Evolutionary conservation across 2,888 invertebrate genomes (phyloP).

Genomic region (Napeogenes sylphis): DNA sequence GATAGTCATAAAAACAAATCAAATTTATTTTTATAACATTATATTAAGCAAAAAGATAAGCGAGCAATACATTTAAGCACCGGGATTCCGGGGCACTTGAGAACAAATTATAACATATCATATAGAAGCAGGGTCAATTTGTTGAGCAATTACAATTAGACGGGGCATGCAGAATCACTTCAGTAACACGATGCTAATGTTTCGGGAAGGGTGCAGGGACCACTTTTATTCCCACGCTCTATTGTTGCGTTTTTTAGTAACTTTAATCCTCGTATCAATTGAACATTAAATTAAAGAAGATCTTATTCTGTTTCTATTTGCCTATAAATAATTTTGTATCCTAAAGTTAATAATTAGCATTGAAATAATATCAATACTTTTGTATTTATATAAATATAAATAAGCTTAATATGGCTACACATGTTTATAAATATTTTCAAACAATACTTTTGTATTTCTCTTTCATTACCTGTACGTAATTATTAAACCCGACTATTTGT

Average conservation of each 20-base stretch:
- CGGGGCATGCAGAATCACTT: conserved; percentile 35
- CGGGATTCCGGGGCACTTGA: conserved; percentile 24
- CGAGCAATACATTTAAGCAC: conserved; percentile 4
- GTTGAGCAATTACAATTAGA: conserved; percentile 56
- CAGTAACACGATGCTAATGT: conserved; percentile 43
- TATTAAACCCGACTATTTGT: too few relatives aligned
- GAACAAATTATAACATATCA: conserved; percentile 37
- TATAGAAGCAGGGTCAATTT: conserved; percentile 37
- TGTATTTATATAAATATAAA: too few relatives aligned
- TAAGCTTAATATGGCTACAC: too few relatives aligned
- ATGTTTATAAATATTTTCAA: too few relatives aligned
- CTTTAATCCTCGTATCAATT: neutral
- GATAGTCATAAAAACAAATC: too few relatives aligned
- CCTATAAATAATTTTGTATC: neutral
- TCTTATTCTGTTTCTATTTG: neutral
- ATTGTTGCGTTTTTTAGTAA: conserved; percentile 16
- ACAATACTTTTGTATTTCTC: too few relatives aligned
- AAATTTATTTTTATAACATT: neutral
- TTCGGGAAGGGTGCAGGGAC: conserved; percentile 39
- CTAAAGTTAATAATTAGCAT: too few relatives aligned
- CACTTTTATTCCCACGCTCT: conserved; percentile 53
- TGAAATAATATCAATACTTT: conserved; percentile 13
- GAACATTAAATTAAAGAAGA: neutral
- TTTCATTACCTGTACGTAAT: too few relatives aligned
- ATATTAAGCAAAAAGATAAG: neutral